Evolutionary conservation across 2,888 invertebrate genomes (phyloP), one percentile per base, ranked within the genome.

Genomic region (Drosophila barbarae): DNA sequence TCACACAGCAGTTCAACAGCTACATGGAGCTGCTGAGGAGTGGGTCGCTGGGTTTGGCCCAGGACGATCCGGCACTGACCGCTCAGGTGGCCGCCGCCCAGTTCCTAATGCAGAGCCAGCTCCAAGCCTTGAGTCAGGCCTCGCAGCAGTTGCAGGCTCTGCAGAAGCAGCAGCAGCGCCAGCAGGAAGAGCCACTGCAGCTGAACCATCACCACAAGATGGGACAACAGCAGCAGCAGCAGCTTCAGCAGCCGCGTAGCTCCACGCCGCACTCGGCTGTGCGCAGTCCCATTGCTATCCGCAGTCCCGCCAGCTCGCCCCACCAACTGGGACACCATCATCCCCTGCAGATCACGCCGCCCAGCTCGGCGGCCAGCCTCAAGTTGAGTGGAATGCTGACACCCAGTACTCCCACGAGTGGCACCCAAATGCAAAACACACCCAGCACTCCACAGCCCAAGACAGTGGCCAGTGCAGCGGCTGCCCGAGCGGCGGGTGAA

Each of bases 91-190:
- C 93, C 0, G 84, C 89, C 72, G 92, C 94, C 32, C 95, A 95
- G 88, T 94, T 94, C 86, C 93, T 95, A 87, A 90, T 95, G 63
- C 95, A 95, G 87, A 94, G 94, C 89, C 94, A 86, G 71, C 67
- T 88, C 88, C 96, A 96, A 87, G 94, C 94, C 9, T 93, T 96
- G 76, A 94, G 94, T 38, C 96, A 96, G 89, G 95, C 95, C 38
- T 95, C 95, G 34, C 95, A 95, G 87, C 95, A 95, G 88, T 90
- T 95, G 72, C 95, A 95, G 84, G 94, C 95, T 74, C 90, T 96
- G 64, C 95, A 95, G 78, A 93, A 94, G 75, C 92, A 92, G 66
- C 92, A 92, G 42, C 90, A 92, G 78, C 90, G 92, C 55, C 85
- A 86, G 36, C 80, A 77, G 51, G 70, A 72, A 3, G 86, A 87